phyloP scores from a whole-genome alignment of 2,888 invertebrate species.

The Leptinotarsa haldemani region DNA sequence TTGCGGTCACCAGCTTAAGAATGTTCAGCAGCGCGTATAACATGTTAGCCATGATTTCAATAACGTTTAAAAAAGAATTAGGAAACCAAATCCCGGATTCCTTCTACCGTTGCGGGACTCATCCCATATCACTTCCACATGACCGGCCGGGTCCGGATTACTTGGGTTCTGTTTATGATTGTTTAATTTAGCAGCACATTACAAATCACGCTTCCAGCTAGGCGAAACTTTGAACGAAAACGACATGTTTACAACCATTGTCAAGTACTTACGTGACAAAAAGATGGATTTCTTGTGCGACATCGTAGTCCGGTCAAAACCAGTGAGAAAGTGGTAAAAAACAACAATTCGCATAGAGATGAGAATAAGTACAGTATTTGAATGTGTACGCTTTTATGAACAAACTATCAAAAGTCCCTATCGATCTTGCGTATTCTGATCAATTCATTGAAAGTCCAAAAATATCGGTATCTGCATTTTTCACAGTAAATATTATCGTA shows the following conservation, averaged over 20 bases:
- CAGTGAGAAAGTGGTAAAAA: too few relatives aligned
- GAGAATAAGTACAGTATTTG: too few relatives aligned
- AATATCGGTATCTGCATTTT: too few relatives aligned
- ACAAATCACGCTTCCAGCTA: slow-evolving; percentile 42
- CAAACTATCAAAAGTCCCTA: too few relatives aligned
- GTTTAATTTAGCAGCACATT: slow-evolving; percentile 60
- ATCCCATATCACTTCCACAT: slow-evolving; percentile 53
- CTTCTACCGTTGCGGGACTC: slow-evolving; percentile 31
- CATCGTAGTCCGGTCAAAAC: slow-evolving; percentile 32
- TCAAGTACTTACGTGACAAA: slow-evolving; percentile 57
- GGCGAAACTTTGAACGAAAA: slow-evolving; percentile 49
- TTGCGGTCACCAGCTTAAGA: slow-evolving; percentile 12
- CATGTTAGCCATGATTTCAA: slow-evolving; percentile 37
- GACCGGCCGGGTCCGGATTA: slow-evolving; percentile 51
- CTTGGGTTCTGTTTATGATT: slow-evolving; percentile 56
- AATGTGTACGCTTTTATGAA: too few relatives aligned
- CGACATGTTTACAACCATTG: slow-evolving; percentile 57
- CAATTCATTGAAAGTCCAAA: too few relatives aligned
- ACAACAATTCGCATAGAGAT: too few relatives aligned
- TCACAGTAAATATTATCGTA: too few relatives aligned
- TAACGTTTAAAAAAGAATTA: slow-evolving; percentile 43
- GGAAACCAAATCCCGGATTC: slow-evolving; percentile 35
- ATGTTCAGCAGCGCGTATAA: slow-evolving; percentile 35
- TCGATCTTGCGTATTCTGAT: too few relatives aligned
- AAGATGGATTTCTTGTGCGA: slow-evolving; percentile 55